Base-by-base conservation (phyloP, 2,797 vertebrate genomes). In the Ctenosaura bakeri region DNA sequence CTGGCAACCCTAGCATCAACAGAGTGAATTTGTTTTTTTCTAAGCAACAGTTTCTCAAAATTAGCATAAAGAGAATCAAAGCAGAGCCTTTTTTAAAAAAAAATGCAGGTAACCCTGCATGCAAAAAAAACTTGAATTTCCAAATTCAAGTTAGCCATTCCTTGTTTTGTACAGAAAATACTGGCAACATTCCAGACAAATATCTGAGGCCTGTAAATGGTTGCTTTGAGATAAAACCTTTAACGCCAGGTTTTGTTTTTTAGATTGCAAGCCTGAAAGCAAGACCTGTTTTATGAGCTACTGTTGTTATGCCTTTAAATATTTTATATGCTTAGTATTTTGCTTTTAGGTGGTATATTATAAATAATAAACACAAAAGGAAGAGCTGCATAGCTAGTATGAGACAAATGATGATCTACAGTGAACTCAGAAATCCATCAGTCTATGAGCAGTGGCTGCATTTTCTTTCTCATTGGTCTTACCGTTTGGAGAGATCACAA, bases 131-230 rank as follows among this genome's bases (percentile, higher is more conserved):
- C 26, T 56, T 78, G 59, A 20, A 38, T 78, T 87, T 35, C 42
- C 38, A 78, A 87, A 77, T 77, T 73, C 26, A 42, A 74, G 74
- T 59, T 29, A 59, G n/a, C 9, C 16, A 38, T 56, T 81, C 62
- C 62, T 69, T 69, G 13, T 50, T 84, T 84, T 38, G 52, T 20
- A 85, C 6, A 69, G 62, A 69, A 80, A 50, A 64, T n/a, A 12
- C 46, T 38, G 46, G 64, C 87, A 88, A 54, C 38, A 64, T 79
- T 87, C 86, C 76, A 66, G 59, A 32, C 16, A 16, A 81, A 54
- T 71, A 88, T 54, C 69, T 56, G 35, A 56, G 56, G 50, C 83
- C 46, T 82, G 52, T 56, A 82, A 73, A 82, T 82, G 66, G 79
- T 42, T 88, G 50, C 64, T 71, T 59, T 73, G 66, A 71, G 66